Evolutionary conservation across 2,888 invertebrate species (phyloP), one percentile per base, ranked within the genome.

Genomic region (Antheraea yamamai): DNA sequence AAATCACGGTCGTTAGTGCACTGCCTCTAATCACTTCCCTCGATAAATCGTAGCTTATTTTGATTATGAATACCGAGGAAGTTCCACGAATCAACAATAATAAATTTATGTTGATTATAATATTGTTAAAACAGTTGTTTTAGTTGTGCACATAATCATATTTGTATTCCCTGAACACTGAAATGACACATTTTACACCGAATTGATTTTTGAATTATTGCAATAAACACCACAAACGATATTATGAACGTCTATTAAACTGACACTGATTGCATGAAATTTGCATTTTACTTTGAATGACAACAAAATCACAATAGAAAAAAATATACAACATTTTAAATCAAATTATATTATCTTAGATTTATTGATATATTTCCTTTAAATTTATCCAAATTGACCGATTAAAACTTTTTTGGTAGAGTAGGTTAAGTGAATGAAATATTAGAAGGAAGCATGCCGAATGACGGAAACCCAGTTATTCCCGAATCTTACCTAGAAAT

Each of bases 1-100:
- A 90, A 88, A 90, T 89, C 94, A 94, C 94, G 92, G 93, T 92
- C 89, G 89, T 87, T 90, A 92, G 87, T 91, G 94, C 94, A 95
- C 94, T 88, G 92, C 92, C 91, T 91, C 88, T 85, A 83, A 87
- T 90, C 93, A 94, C 92, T 85, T 87, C 85, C 88, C 89, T 91
- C 82, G 89, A 91, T 82, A 87, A 89, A 87, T 85, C 77, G 85
- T 93, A 92, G 92, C 85, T 92, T 91, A 83, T 85, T 87, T 90
- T 86, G 83, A 84, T 82, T 89, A 91, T 91, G 78, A 83, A 92
- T 88, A 91, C 91, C 77, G 83, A 91, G 91, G 92, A 93, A 94
- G 90, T 93, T 94, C 94, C 94, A 94, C 93, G 93, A 93, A 94
- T 94, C 93, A 84, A 87, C 91, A 87, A 89, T 89, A 81, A 83